Percentiles rank a stretch among this genome's conserved stretches.
Evolutionary conservation across 1,140 invertebrate genomes (phyloP).

Genomic region (Drosophila sulfurigaster): DNA sequence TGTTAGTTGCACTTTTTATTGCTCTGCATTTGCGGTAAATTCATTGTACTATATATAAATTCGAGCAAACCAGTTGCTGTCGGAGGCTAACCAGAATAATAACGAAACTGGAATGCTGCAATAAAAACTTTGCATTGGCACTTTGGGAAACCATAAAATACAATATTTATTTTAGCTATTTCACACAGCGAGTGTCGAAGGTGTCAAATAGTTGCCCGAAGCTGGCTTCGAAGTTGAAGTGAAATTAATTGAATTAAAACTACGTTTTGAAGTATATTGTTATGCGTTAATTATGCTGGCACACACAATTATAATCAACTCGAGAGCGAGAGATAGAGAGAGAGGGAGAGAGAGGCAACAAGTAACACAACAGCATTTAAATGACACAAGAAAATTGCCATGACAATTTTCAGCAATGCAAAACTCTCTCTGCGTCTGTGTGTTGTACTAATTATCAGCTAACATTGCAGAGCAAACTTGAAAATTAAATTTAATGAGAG

Average conservation of each 20-base stretch:
- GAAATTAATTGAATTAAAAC: slow-evolving; percentile 5
- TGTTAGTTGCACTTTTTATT: background rate
- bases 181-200: background rate
- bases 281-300: background rate
- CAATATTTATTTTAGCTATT: background rate
- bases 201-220: background rate
- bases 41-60: background rate
- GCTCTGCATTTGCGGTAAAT: background rate
- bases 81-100: background rate
- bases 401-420: slow-evolving; percentile 24
- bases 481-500: slow-evolving; percentile 37
- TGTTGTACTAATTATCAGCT: slow-evolving; percentile 36
- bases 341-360: too few species aligned
- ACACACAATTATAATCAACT: slow-evolving; percentile 34
- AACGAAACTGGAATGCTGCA: background rate
- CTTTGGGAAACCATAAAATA: background rate
- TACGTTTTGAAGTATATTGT: background rate
- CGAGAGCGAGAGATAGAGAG: background rate
- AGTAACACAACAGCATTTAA: background rate
- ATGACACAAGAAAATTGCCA: slow-evolving; percentile 12
- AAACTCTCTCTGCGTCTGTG: background rate
- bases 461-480: slow-evolving; percentile 27
- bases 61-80: background rate
- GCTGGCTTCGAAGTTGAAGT: background rate
- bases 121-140: background rate